A percentile compares a stretch with the other conserved stretches of the same genome.
phyloP scores from a whole-genome alignment of 2,888 invertebrate species.

The Anodontia alba region DNA sequence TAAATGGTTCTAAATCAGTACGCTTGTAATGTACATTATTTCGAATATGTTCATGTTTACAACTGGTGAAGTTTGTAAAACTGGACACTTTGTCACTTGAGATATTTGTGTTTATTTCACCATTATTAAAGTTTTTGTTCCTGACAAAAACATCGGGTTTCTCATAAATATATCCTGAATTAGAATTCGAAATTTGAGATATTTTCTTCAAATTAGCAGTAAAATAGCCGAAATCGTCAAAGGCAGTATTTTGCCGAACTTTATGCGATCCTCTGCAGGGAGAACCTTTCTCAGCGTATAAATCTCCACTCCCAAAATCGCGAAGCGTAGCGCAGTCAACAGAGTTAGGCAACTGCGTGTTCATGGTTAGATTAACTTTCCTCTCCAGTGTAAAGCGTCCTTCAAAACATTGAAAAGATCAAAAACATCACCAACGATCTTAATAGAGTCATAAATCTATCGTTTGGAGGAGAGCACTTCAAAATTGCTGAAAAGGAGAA shows the following conservation, averaged over 20 bases:
- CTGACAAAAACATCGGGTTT: too few species aligned
- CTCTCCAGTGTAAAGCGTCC: too few species aligned
- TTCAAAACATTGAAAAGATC: slow-evolving; percentile 42
- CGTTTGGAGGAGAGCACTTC: slow-evolving; percentile 39
- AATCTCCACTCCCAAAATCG: background rate
- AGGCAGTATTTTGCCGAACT: background rate
- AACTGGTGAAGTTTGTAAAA: background rate
- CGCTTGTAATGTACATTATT: background rate
- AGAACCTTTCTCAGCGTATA: background rate
- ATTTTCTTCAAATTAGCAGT: background rate
- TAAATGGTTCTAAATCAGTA: background rate
- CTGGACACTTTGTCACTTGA: background rate
- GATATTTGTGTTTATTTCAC: background rate
- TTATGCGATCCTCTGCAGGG: background rate
- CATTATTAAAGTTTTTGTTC: background rate
- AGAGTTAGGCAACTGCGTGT: slow-evolving; percentile 37
- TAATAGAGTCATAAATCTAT: slow-evolving; percentile 57
- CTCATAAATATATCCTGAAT: too few species aligned
- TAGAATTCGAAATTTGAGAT: background rate
- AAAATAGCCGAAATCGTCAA: background rate
- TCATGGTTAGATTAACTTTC: too few species aligned
- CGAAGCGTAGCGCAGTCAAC: background rate
- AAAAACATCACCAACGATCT: slow-evolving; percentile 36
- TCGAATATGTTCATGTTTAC: background rate
- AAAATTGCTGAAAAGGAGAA: slow-evolving; percentile 49